Evolutionary conservation across 2,113 vertebrate species (phyloP).

Genomic region (Urocynchramus pylzowi): DNA sequence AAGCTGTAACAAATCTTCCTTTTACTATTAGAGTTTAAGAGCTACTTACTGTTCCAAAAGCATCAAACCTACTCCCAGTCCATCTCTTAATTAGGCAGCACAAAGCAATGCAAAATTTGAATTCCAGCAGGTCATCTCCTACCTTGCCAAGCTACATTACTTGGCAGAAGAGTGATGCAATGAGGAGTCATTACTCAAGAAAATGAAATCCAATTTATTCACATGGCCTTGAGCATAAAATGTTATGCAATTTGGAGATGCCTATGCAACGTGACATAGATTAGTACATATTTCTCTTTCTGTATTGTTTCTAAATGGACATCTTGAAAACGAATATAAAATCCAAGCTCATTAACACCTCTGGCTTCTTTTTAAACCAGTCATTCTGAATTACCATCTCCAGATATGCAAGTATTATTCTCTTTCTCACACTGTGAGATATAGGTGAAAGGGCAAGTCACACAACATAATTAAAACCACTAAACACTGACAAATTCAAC

Average conservation of each 20-base stretch:
- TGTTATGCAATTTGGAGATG: conserved; percentile 14
- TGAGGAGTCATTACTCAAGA: conserved; percentile 29
- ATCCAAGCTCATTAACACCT: neutral
- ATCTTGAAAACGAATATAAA: neutral
- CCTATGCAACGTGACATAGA: neutral
- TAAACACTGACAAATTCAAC: neutral
- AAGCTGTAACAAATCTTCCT: neutral
- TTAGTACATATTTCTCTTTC: neutral
- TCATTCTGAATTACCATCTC: neutral
- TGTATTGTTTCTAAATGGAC: neutral
- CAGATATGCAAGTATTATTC: neutral
- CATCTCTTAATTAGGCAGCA: neutral
- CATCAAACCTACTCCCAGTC: neutral
- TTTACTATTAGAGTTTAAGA: neutral
- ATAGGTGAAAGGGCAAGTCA: neutral
- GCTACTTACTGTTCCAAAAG: neutral
- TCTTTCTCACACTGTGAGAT: neutral
- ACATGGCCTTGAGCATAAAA: neutral
- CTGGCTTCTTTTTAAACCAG: neutral
- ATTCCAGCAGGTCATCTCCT: conserved; percentile 42
- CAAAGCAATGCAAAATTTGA: neutral
- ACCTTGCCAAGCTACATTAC: conserved; percentile 16
- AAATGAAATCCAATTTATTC: conserved; percentile 47
- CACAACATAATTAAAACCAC: neutral
- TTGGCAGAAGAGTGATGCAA: conserved; percentile 12